Base-by-base conservation (phyloP, 64 coral and sea anemone genomes). In the Acropora tenuis region DNA sequence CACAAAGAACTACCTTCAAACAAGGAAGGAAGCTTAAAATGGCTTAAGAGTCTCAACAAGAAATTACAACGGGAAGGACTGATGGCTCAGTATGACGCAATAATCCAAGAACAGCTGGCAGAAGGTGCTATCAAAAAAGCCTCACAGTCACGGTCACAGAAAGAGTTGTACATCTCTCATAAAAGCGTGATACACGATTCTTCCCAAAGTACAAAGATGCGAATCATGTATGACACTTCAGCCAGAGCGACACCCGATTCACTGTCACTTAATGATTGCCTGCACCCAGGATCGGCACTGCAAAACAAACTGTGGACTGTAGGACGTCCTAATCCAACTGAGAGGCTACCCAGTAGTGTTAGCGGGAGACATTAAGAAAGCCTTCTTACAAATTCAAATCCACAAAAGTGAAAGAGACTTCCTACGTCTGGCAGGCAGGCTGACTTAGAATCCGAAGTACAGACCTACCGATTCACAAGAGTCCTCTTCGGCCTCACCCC, bases 101-200 rank as follows among this genome's bases (percentile, higher is more conserved):
- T 87, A n/a, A 93, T 93, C n/a, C 91, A 93, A 73, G 73, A 93
- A 2, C 88, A 69, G 76, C 66, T 89, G 50, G 68, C 77, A 15
- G 78, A 63, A 80, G 90, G 90, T 30, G 55, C 86, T 18, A 77
- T 92, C 69, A 60, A 90, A 57, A 53, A 69, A 1, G 89, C 89
- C 11, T 42, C 75, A 55, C 52, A 55, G 52, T 1, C 52, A 55
- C 30, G 44, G 58, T 57, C 48, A 55, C 18, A 41, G 17, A 76
- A 69, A 10, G 84, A 80, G 75, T 78, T 87, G 30, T 87, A 93
- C 42, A 79, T 93, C 53, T 76, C 76, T 42, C 91, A 87, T 30
- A 92, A 92, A 41, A 43, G 72, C 13, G 81, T 86, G 5, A 76
- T 86, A 45, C 69, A 59, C 50, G 75, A 86, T 48, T 58, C 81